phyloP scores from a whole-genome alignment of 2,113 vertebrate species.

The Cynocephalus volans region DNA sequence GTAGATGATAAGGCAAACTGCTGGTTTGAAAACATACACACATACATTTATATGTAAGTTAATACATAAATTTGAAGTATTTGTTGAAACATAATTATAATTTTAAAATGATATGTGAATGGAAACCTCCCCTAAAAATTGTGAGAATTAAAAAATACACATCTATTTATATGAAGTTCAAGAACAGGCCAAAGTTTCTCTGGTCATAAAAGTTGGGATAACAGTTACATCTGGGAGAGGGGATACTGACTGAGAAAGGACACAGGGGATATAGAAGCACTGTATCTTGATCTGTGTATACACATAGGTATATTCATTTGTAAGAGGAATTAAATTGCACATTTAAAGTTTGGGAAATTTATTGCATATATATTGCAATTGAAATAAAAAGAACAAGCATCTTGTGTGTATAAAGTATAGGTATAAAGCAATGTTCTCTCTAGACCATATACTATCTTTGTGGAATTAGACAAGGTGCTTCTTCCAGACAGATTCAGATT shows the following conservation, averaged over 20 bases:
- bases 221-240: background rate
- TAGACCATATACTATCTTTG: background rate
- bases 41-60: background rate
- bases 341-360: background rate
- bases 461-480: background rate
- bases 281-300: background rate
- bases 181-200: background rate
- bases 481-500: background rate
- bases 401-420: background rate
- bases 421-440: background rate
- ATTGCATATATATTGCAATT: background rate
- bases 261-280: accelerated
- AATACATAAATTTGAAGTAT: background rate
- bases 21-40: background rate
- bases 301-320: background rate
- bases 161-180: background rate
- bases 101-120: background rate
- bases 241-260: background rate
- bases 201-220: background rate
- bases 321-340: background rate
- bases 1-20: background rate
- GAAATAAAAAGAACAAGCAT: background rate
- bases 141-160: background rate
- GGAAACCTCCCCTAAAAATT: background rate
- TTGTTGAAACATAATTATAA: background rate